phyloP scores from a whole-genome alignment of 2,113 vertebrate genomes.

The Plectropomus leopardus region DNA sequence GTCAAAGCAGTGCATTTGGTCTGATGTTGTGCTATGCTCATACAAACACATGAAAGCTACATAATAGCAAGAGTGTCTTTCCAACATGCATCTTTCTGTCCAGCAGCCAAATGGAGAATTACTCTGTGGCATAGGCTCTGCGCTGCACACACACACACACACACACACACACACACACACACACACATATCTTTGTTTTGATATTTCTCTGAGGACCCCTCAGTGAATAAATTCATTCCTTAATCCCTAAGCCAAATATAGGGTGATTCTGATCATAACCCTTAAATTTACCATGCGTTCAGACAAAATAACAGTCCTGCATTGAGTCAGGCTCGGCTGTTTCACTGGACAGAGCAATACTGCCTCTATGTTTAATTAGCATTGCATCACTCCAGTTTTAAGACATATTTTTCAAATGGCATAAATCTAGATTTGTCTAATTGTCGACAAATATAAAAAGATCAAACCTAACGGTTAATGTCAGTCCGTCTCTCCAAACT shows the following conservation, averaged over 20 bases:
- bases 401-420: too few species aligned
- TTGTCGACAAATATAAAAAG: too few species aligned
- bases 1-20: conserved; percentile 40
- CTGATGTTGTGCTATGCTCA: conserved; percentile 5
- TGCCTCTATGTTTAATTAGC: too few species aligned
- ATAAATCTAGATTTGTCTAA: too few species aligned
- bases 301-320: neutral
- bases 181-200: conserved; percentile 11
- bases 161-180: neutral
- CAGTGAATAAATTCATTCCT: neutral
- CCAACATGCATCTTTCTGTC: conserved; percentile 46
- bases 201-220: neutral
- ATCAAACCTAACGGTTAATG: too few species aligned
- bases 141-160: neutral
- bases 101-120: conserved; percentile 65
- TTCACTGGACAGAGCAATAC: too few species aligned
- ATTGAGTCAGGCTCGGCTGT: too few species aligned
- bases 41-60: conserved; percentile 43
- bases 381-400: too few species aligned
- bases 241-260: neutral
- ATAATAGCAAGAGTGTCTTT: conserved; percentile 39
- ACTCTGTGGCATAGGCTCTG: conserved; percentile 34
- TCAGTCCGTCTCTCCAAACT: too few species aligned
- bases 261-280: conserved; percentile 6
- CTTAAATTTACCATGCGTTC: neutral